Evolutionary conservation across 2,888 invertebrate genomes (phyloP), one percentile per base, ranked within the genome.

Genomic region (Colostygia pectinataria): DNA sequence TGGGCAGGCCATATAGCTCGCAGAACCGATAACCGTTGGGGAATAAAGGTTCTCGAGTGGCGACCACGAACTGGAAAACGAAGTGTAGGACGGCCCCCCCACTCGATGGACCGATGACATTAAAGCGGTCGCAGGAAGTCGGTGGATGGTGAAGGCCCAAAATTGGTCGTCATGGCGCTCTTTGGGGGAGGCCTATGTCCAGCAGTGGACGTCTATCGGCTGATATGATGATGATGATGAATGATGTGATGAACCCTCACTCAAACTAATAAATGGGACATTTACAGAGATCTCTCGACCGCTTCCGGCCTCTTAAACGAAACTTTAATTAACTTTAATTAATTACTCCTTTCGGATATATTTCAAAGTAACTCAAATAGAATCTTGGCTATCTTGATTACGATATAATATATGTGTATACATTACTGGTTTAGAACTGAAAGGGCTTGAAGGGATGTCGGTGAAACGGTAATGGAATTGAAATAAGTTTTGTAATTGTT

Each of bases 231-330:
- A n/a, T n/a, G n/a, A n/a, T n/a, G n/a, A n/a, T n/a, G n/a, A 34
- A 36, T 31, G 29, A 33, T 9, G 38, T 44, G 44, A 24, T 40
- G 40, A 50, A 45, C 44, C 44, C 42, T 8, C 28, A 20, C 15
- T 31, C 44, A 51, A 51, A 45, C 41, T 28, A 51, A 41, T 45
- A 37, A 51, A 51, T 45, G 41, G 15, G 27, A 45, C 32, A 27
- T 49, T 36, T 40, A 40, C 37, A 27, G 36, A 29, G 31, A 42
- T 51, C 51, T 23, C 34, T 23, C 31, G 18, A 31, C 32, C 41
- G 41, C 45, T 37, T 51, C 51, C 49, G 40, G 6, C 31, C 33
- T 33, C 33, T 33, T 8, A 12, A 34, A 37, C 10, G 41, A 24
- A 8, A 24, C 36, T 37, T 32, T 28, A 40, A 40, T 40, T 40